Evolutionary conservation across 2,113 vertebrate genomes (phyloP).

Genomic region (Myotis davidii): DNA sequence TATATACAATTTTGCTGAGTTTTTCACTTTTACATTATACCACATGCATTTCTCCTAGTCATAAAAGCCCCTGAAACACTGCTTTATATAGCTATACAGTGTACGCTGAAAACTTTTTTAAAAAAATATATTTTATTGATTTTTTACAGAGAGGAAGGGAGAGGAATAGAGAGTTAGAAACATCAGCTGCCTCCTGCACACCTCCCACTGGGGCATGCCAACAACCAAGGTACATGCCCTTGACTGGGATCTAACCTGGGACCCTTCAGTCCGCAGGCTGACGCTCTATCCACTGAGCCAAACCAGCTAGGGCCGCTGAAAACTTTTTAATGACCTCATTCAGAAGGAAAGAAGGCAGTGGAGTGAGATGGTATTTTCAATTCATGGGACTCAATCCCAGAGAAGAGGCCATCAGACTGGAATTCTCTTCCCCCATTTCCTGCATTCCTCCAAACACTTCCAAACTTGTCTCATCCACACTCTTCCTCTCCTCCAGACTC

Average conservation of each 20-base stretch:
- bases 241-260: too few species aligned
- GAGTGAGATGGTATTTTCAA: not conserved
- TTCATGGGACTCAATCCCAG: not conserved
- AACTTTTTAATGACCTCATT: not conserved
- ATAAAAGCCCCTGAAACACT: not conserved
- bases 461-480: not conserved
- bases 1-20: not conserved
- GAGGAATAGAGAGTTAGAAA: too few species aligned
- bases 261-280: too few species aligned
- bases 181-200: too few species aligned
- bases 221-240: too few species aligned
- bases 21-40: slow-evolving; percentile 31
- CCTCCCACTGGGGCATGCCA: too few species aligned
- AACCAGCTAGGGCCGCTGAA: not conserved
- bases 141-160: too few species aligned
- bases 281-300: too few species aligned
- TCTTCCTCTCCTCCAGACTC: not conserved
- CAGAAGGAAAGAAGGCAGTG: not conserved
- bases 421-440: not conserved
- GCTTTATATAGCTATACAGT: not conserved
- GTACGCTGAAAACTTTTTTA: not conserved
- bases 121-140: too few species aligned
- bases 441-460: not conserved
- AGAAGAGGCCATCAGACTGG: not conserved
- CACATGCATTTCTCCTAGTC: not conserved